Base-by-base conservation (phyloP, 2,113 vertebrate genomes). In the Hemichromis elongatus region DNA sequence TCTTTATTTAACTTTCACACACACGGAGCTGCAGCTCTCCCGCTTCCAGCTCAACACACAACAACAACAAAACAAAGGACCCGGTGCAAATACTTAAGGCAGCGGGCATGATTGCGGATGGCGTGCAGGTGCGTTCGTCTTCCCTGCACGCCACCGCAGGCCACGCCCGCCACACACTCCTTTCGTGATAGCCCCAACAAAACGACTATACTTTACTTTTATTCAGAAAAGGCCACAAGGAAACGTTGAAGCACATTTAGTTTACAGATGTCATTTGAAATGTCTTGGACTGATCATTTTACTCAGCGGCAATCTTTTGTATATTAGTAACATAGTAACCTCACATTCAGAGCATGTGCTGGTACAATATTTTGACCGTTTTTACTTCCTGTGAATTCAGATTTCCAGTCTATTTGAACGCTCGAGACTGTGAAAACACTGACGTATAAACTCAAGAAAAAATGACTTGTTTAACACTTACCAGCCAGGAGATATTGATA, bases 401-500 rank as follows among this genome's bases (percentile, higher is more conserved):
- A 70, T 42, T 70, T 73, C 40, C 40, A 73, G 16, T 30, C 11
- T 16, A 24, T 75, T 28, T 70, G 10, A 35, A 42, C 53, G 63
- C 28, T 6, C 8, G 21, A 75, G 16, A 56, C 5, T 18, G n/a
- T 56, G 3, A 80, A 79, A 1, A 52, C 2, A 5, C 3, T 9
- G 57, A 33, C 70, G 52, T 75, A 54, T 40, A 35, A 57, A 4
- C 26, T 52, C 40, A 70, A 73, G 19, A 47, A 45, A 9, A 40
- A 19, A 5, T 11, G n/a, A 45, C 55, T n/a, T 63, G 19, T 7
- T 30, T 4, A 14, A 33, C 87, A 97, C 98, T 97, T 94, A 99
- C 98, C 98, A 90, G 97, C 96, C 56, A 98, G 96, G 83, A 99
- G 97, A 92, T 97, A 97, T 90, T 99, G 98, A 91, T 97, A 99